Base-by-base conservation (phyloP, 2,797 vertebrate genomes). In the Anguilla anguilla region DNA sequence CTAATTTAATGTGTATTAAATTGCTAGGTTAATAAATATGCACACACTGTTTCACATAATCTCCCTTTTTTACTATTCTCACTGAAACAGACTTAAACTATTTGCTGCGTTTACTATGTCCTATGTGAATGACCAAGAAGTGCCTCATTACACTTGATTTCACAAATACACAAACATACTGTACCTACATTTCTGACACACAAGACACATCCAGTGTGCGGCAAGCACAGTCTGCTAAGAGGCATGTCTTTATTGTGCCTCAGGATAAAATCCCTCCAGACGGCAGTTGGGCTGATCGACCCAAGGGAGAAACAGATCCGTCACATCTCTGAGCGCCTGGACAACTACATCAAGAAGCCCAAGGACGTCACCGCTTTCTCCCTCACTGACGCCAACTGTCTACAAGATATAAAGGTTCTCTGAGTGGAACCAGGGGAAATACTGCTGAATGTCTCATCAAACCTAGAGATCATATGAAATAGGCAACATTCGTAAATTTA, bases 291-390 rank as follows among this genome's bases (percentile, higher is more conserved):
- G 85, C 95, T 97, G 85, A 95, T 98, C 6, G 93, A 94, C 88
- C 97, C 97, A 9, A 94, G 96, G 3, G 96, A 98, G 94, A 94
- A 96, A 84, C 94, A 97, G 89, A 96, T 96, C 43, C 89, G 94
- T 85, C 92, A 94, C 86, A 95, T 98, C 72, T 94, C 94, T 1
- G 94, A 95, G 84, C 94, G 92, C 0, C 94, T 97, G 84, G 92
- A 96, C 85, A 93, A 90, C 0, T 96, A 97, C 90, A 94, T 95
- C 90, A 94, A 95, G 57, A 95, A 96, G 57, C 95, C 96, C 85
- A 96, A 96, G 91, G 94, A 96, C 88, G 90, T 96, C 89, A 93
- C 85, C 0, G 93, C 88, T 85, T 96, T 97, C 89, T 93, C 91
- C 5, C 91, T 98, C 74, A 91, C 92, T 87, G 95, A 95, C 51